Evolutionary conservation across 2,888 invertebrate genomes (phyloP).

Genomic region (Hofmannophila pseudospretella): DNA sequence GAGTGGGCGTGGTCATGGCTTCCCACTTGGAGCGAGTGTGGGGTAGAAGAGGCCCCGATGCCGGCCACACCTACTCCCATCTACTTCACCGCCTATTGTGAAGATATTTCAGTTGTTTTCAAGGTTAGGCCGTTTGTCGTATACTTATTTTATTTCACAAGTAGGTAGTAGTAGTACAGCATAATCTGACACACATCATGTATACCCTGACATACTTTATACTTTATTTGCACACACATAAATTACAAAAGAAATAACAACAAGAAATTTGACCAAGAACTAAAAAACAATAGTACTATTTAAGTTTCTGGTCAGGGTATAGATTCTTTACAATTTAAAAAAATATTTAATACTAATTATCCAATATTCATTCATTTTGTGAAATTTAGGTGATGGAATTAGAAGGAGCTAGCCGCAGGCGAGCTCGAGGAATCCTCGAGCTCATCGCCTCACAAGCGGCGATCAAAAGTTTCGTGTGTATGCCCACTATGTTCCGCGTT

Average conservation of each 20-base stretch:
- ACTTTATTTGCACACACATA: too few species aligned
- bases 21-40: conserved; percentile 42
- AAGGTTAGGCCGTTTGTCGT: conserved; percentile 40
- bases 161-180: too few species aligned
- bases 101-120: conserved; percentile 47
- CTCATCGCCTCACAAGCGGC: conserved; percentile 39
- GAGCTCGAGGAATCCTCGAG: conserved; percentile 47
- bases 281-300: too few species aligned
- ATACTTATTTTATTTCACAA: too few species aligned
- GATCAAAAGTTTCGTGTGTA: conserved; percentile 31
- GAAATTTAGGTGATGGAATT: conserved; percentile 51
- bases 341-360: too few species aligned
- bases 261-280: too few species aligned
- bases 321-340: too few species aligned
- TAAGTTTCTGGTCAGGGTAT: too few species aligned
- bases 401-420: conserved; percentile 37
- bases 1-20: conserved; percentile 73
- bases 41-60: conserved; percentile 34
- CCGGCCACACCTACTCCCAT: conserved; percentile 22
- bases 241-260: too few species aligned
- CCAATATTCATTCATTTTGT: too few species aligned
- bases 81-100: conserved; percentile 26
- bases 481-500: conserved; percentile 37
- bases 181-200: too few species aligned
- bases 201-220: too few species aligned